Conservation (phyloP, 1,140 invertebrate species). For the Chymomyza costata region DNA sequence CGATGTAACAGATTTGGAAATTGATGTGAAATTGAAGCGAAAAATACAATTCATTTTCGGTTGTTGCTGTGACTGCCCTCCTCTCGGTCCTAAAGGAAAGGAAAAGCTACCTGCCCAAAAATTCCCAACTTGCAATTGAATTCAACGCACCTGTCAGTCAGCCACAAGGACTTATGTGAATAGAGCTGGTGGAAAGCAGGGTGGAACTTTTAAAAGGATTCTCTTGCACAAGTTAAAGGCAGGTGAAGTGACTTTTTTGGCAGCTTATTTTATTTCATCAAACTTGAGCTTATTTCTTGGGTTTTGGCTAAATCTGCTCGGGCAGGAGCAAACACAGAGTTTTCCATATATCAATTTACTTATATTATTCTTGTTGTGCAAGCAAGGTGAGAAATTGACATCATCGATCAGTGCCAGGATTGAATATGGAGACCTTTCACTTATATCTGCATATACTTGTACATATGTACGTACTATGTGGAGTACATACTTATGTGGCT, state of each 20-base stretch:
- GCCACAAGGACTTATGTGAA: no score
- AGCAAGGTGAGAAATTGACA: slow-evolving; percentile 43
- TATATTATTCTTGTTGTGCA: background rate
- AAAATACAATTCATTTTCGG: slow-evolving; percentile 21
- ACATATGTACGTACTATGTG: no score
- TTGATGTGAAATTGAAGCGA: slow-evolving; percentile 44
- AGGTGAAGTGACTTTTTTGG: background rate
- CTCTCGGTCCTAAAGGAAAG: no score
- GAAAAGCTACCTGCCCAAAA: background rate
- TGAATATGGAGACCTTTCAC: slow-evolving; percentile 31
- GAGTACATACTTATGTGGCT: no score
- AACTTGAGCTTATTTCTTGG: no score
- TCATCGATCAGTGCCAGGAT: slow-evolving; percentile 41
- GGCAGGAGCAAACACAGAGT: no score
- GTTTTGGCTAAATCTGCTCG: no score
- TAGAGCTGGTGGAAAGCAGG: background rate
- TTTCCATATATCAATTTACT: no score
- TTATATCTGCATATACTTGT: slow-evolving; percentile 1
- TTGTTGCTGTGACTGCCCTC: no score
- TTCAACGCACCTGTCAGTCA: slow-evolving; percentile 5
- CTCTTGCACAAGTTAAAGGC: slow-evolving; percentile 31
- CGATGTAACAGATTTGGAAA: slow-evolving; percentile 35
- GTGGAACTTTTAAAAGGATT: slow-evolving; percentile 29
- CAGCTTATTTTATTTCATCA: no score
- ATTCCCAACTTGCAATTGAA: background rate